These are phyloP conservation scores for Sylvia atricapilla DNA, from an alignment of 2,113 vertebrate genomes.

Conservation along the genomic window DNA sequence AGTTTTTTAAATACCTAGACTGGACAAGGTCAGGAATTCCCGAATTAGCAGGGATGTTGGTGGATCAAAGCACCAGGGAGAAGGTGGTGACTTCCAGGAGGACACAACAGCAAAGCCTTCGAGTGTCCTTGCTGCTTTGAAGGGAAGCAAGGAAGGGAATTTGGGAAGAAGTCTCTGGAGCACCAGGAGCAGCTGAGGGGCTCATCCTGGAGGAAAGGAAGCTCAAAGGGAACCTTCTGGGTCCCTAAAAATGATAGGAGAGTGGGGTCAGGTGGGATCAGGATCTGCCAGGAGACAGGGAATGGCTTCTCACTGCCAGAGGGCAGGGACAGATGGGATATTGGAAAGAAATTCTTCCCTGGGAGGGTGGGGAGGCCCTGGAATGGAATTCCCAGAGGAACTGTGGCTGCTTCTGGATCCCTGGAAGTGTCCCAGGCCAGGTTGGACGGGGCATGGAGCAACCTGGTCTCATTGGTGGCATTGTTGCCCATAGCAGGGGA, in stretches of 20 bases:
- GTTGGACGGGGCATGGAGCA: not conserved
- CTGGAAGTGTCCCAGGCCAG: not conserved
- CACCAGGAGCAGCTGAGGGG: not conserved
- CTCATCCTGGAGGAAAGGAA: not conserved
- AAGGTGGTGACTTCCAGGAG: not conserved
- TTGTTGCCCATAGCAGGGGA: not conserved
- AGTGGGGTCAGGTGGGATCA: accelerated
- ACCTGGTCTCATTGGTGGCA: not conserved
- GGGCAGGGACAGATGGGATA: not conserved
- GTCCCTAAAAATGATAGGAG: not conserved
- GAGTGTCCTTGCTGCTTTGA: not conserved
- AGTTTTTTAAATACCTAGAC: not conserved
- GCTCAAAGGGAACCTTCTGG: accelerated
- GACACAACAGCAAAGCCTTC: not conserved
- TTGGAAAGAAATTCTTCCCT: not conserved
- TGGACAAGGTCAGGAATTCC: not conserved
- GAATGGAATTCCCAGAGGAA: not conserved
- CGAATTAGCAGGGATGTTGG: accelerated
- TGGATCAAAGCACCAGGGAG: not conserved
- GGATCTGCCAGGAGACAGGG: not conserved
- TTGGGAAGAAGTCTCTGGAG: not conserved
- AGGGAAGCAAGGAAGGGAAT: not conserved
- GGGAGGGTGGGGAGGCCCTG: not conserved
- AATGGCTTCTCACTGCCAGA: not conserved
- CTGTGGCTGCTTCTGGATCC: not conserved